A percentile compares a stretch with the other conserved stretches of the same genome.
phyloP scores from a whole-genome alignment of 2,797 vertebrate genomes.

The Adrianichthys oophorus region DNA sequence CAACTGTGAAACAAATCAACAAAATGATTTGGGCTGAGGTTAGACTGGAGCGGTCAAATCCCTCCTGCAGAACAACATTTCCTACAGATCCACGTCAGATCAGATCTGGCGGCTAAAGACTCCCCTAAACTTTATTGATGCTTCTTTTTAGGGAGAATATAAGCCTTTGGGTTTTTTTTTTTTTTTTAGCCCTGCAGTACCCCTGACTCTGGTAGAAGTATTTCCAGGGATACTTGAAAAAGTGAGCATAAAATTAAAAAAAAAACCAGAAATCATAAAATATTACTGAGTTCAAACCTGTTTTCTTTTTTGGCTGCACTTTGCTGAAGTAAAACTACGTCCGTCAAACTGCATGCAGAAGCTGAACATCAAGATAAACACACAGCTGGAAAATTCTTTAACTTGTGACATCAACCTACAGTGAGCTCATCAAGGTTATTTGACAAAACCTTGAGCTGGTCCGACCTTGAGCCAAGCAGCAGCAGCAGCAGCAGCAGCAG shows the following conservation, averaged over 20 bases:
- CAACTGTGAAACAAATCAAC: conserved; percentile 63
- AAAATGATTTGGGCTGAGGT: conserved; percentile 59
- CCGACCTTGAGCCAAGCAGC: conserved; percentile 36
- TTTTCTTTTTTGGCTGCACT: too few species aligned
- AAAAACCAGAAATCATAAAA: not conserved
- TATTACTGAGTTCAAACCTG: too few species aligned
- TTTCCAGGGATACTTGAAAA: not conserved
- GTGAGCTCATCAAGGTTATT: conserved; percentile 8
- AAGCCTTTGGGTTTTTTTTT: conserved; percentile 25
- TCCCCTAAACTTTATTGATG: conserved; percentile 61
- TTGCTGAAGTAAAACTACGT: too few species aligned
- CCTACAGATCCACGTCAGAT: conserved; percentile 50
- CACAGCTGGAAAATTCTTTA: not conserved
- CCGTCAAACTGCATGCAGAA: too few species aligned
- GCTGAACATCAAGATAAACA: too few species aligned
- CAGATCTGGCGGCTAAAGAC: conserved; percentile 46
- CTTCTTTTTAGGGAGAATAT: conserved; percentile 28
- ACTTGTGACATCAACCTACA: conserved; percentile 30
- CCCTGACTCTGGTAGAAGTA: too few species aligned
- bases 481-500: conserved; percentile 43
- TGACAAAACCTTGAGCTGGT: conserved; percentile 26
- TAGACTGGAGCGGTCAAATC: conserved; percentile 53
- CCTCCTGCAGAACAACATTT: conserved; percentile 68
- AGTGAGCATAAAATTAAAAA: not conserved
- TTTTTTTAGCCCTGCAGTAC: conserved; percentile 39